Percentiles rank a stretch among this genome's conserved stretches.
phyloP scores from a whole-genome alignment of 2,888 invertebrate species.

The Aspidapion aeneum region DNA sequence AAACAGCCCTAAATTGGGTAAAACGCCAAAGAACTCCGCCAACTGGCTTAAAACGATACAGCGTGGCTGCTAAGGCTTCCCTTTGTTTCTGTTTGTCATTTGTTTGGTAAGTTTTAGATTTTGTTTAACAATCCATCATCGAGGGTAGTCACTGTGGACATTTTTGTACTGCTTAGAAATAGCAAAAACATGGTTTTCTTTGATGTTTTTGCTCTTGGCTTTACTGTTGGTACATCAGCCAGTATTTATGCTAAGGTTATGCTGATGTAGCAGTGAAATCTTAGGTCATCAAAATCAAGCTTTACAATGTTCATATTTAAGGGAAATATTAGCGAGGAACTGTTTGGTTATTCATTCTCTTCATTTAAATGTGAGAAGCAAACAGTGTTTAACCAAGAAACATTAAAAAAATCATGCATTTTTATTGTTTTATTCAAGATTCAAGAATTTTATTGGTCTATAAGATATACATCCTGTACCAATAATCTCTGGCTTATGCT shows the following conservation, averaged over 20 bases:
- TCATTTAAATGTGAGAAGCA: no score
- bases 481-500: no score
- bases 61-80: conserved; percentile 50
- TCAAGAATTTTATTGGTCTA: no score
- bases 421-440: no score
- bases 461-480: no score
- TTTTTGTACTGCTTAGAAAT: neutral
- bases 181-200: neutral
- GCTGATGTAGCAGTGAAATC: neutral
- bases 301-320: no score
- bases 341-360: no score
- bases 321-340: no score
- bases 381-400: no score
- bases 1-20: neutral
- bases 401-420: no score
- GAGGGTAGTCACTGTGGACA: neutral
- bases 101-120: conserved; percentile 9
- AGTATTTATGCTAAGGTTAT: neutral
- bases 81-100: conserved; percentile 39
- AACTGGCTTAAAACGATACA: conserved; percentile 40
- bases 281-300: neutral
- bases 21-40: neutral
- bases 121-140: neutral
- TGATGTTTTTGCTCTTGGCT: neutral
- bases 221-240: neutral